Percentiles rank a stretch among this genome's conserved stretches.
These are phyloP conservation scores for Ploceus nigricollis DNA, from an alignment of 2,113 vertebrate species.

Conservation along the genomic window DNA sequence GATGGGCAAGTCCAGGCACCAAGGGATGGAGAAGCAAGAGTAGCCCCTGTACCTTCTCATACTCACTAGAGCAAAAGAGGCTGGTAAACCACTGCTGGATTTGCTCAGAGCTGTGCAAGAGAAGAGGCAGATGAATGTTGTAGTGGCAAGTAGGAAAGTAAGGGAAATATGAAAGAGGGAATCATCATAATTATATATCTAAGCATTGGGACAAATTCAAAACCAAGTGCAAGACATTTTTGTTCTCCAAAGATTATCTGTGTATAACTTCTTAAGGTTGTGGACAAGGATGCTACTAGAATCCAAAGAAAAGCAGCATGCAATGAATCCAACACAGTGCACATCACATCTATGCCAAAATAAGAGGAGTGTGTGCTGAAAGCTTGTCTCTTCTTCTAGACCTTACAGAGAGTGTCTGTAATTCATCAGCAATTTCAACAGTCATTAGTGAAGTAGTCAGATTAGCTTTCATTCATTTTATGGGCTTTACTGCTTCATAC, in stretches of 20 bases:
- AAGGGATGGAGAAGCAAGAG: background rate
- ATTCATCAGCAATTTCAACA: background rate
- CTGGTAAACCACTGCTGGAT: background rate
- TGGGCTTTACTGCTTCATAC: background rate
- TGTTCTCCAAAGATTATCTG: background rate
- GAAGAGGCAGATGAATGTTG: background rate
- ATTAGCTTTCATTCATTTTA: background rate
- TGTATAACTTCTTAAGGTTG: background rate
- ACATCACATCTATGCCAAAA: background rate
- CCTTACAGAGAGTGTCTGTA: background rate
- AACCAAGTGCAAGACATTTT: background rate
- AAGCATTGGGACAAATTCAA: background rate
- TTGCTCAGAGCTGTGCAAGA: background rate
- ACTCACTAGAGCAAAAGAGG: background rate
- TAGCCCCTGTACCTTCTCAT: background rate
- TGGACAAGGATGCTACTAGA: background rate
- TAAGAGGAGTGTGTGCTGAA: background rate
- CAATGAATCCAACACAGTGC: background rate
- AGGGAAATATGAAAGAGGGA: background rate
- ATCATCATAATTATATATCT: background rate
- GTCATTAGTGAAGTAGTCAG: background rate
- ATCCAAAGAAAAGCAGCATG: background rate
- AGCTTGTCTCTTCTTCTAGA: background rate
- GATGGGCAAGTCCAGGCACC: background rate
- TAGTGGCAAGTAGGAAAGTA: background rate